Evolutionary conservation across 1,140 invertebrate species (phyloP).

Genomic region (Drosophila athabasca): DNA sequence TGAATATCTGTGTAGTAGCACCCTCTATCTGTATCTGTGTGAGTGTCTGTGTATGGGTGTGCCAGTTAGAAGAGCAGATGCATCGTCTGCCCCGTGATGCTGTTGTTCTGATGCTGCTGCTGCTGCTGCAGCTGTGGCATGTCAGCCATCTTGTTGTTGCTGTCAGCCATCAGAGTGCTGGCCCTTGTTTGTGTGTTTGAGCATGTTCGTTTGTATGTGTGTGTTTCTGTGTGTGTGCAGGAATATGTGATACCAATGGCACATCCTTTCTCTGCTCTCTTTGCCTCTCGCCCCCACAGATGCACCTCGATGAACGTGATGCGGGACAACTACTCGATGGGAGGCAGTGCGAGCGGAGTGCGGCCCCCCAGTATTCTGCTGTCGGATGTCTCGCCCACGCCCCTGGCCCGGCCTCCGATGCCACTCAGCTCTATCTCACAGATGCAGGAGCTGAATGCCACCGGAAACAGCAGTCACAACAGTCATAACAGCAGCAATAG

Average conservation of each 20-base stretch:
- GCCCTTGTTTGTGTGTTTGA: slow-evolving; percentile 8
- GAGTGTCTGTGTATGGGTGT: slow-evolving; percentile 7
- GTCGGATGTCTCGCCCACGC: slow-evolving; percentile 82
- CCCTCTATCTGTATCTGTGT: background rate
- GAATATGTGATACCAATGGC: slow-evolving; percentile 37
- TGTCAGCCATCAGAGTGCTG: slow-evolving; percentile 44
- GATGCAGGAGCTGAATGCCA: slow-evolving; percentile 75
- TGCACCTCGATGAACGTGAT: slow-evolving; percentile 93
- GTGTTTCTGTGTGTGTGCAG: slow-evolving; percentile 7
- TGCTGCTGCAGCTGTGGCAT: slow-evolving; percentile 21
- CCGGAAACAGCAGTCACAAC: slow-evolving; percentile 27
- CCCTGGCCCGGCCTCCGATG: slow-evolving; percentile 64
- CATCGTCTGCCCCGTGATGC: slow-evolving; percentile 9
- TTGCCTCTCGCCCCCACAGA: slow-evolving; percentile 72
- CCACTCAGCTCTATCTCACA: slow-evolving; percentile 73
- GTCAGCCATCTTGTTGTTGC: slow-evolving; percentile 28
- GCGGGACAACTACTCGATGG: slow-evolving; percentile 87
- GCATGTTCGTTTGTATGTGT: background rate
- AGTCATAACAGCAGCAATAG: background rate
- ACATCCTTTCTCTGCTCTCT: slow-evolving; percentile 36
- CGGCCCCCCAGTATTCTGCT: slow-evolving; percentile 81
- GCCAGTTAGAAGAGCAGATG: slow-evolving; percentile 9
- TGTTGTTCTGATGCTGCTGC: slow-evolving; percentile 2
- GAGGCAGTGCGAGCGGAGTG: slow-evolving; percentile 76
- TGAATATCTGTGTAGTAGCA: slow-evolving; percentile 5